Base-by-base conservation (phyloP, 2,888 invertebrate species). In the Strigamia transsilvanica region DNA sequence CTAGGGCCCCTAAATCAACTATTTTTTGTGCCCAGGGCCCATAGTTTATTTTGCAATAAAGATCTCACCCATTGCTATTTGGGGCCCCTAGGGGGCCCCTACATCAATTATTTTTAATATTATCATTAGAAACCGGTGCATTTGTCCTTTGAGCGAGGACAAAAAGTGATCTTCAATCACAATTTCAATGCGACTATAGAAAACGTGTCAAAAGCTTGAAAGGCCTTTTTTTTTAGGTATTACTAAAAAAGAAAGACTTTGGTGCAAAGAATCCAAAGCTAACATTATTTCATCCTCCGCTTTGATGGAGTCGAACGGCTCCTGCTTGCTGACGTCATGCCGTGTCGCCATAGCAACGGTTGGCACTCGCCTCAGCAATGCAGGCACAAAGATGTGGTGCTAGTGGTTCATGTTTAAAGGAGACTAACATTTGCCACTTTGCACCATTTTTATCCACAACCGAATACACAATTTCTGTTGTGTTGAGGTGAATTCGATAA, bases 281-380 rank as follows among this genome's bases (percentile, higher is more conserved):
- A 66, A 66, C 23, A 66, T 66, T 66, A 66, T 66, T 66, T 66
- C 66, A 66, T 66, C 66, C 66, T 66, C 66, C 15, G 66, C 66
- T 66, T 66, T 66, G 66, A 66, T 66, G 32, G 66, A 66, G 66
- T 66, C 66, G 66, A 66, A 32, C 27, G 23, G 66, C 66, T 66
- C 66, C 27, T 66, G 66, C 23, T 13, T 66, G 66, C 66, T 66
- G 66, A 66, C 66, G 66, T 66, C 66, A 66, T 15, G 12, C 4
- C 61, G 66, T 66, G 66, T 27, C 23, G 66, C 66, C 32, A 66
- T 66, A 27, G 66, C 12, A 66, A 66, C 66, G 66, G 51, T 51
- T n/a, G 51, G 51, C 51, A 13, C 51, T 51, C 51, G 51, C 51
- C 51, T 66, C 32, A 15, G 66, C 66, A 66, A 27, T 66, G 66